Evolutionary conservation across 2,888 invertebrate genomes (phyloP).

Genomic region (Slavum lentiscoides): DNA sequence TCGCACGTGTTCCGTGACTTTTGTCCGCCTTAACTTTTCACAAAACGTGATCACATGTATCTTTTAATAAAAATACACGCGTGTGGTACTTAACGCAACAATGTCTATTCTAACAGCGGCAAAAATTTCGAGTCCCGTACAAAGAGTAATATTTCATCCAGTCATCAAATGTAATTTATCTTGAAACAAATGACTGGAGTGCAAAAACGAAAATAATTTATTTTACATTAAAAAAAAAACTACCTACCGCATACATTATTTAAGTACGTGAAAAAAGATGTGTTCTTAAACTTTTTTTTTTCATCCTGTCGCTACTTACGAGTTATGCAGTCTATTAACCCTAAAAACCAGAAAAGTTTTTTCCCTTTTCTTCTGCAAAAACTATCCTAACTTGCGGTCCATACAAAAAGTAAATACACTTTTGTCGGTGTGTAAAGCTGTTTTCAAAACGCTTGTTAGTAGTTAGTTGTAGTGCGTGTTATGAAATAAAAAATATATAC

Average conservation of each 20-base stretch:
- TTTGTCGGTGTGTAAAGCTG: background rate
- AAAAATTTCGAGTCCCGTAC: too few relatives aligned
- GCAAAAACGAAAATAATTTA: background rate
- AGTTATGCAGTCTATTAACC: conserved; percentile 21
- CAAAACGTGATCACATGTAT: too few relatives aligned
- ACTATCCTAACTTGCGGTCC: too few relatives aligned
- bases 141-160: background rate
- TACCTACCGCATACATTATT: background rate
- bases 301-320: background rate
- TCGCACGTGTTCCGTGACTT: too few relatives aligned
- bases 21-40: too few relatives aligned
- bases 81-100: too few relatives aligned
- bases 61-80: too few relatives aligned
- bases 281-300: conserved; percentile 19
- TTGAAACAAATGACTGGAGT: background rate
- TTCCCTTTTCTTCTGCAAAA: background rate
- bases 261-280: background rate
- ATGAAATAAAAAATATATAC: too few relatives aligned
- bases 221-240: background rate
- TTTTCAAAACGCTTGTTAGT: background rate
- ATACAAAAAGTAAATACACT: too few relatives aligned
- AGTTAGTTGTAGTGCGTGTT: too few relatives aligned
- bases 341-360: conserved; percentile 18
- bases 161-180: conserved; percentile 15
- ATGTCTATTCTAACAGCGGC: too few relatives aligned